Evolutionary conservation across 1,140 invertebrate species (phyloP).

Genomic region (Polyergus mexicanus): DNA sequence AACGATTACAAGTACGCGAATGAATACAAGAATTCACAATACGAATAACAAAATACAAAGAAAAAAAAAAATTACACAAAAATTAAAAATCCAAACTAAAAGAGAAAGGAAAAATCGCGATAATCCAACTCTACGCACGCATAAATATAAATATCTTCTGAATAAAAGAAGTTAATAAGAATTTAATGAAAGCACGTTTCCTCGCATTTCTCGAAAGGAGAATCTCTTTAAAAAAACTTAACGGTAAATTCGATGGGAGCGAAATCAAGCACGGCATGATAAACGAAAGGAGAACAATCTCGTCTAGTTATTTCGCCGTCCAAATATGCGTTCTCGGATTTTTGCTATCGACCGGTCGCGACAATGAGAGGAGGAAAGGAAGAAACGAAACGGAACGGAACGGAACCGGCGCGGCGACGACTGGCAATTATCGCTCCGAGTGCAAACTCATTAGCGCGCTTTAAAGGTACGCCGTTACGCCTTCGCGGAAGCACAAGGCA

Average conservation of each 20-base stretch:
- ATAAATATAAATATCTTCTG: too few species aligned
- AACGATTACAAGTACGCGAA: not conserved
- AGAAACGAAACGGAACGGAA: conserved; percentile 12
- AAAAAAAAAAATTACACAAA: not conserved
- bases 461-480: conserved; percentile 75
- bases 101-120: too few species aligned
- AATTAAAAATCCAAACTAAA: too few species aligned
- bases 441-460: conserved; percentile 79
- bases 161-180: too few species aligned
- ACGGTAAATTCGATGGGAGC: not conserved
- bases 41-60: not conserved
- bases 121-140: too few species aligned
- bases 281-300: conserved; percentile 21
- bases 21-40: not conserved
- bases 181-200: not conserved
- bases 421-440: conserved; percentile 77
- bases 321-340: conserved; percentile 12
- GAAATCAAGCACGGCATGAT: conserved; percentile 22
- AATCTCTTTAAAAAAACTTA: conserved; percentile 18
- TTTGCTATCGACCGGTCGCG: conserved; percentile 58
- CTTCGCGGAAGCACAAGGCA: conserved; percentile 65
- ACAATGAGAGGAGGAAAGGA: conserved; percentile 53
- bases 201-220: too few species aligned
- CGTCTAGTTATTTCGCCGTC: conserved; percentile 17
- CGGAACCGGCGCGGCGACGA: conserved; percentile 13